Base-by-base conservation (phyloP, 2,888 invertebrate species). In the Diplazon laetatorius region DNA sequence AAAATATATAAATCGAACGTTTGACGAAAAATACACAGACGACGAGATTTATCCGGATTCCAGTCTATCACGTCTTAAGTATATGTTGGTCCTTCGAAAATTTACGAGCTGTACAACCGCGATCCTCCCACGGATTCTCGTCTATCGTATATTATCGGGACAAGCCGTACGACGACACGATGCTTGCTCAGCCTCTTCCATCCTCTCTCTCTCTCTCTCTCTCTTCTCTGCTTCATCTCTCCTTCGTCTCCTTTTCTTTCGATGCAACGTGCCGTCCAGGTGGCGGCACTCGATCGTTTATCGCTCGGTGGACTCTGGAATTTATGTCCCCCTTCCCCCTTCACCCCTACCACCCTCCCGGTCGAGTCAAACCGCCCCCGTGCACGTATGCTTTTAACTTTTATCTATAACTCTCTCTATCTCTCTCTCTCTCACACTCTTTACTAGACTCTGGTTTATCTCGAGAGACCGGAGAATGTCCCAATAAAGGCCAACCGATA, bases 141-240 rank as follows among this genome's bases (percentile, higher is more conserved):
- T 35, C n/a, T n/a, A 48, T 69, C 68, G 57, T 69, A 69, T 73
- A 69, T 77, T 69, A 77, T 69, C 68, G 55, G 8, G 52, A 25
- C 25, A 52, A 16, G 3, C 22, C 57, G 30, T 46, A 39, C n/a
- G n/a, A n/a, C n/a, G n/a, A n/a, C n/a, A 30, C 44, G 14, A 55
- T 46, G 46, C 69, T 50, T 46, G 3, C 16, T 35, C n/a, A 22
- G 35, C 22, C n/a, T 14, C 30, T 14, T n/a, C n/a, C n/a, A n/a
- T n/a, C n/a, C n/a, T n/a, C n/a, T n/a, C n/a, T n/a, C n/a, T n/a
- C n/a, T n/a, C n/a, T n/a, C n/a, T n/a, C n/a, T n/a, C n/a, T n/a
- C n/a, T n/a, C n/a, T n/a, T n/a, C n/a, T n/a, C n/a, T n/a, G n/a
- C n/a, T n/a, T n/a, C n/a, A n/a, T n/a, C n/a, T n/a, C n/a, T n/a